Conservation (phyloP, 2,888 invertebrate species). For the Phalangium opilio region DNA sequence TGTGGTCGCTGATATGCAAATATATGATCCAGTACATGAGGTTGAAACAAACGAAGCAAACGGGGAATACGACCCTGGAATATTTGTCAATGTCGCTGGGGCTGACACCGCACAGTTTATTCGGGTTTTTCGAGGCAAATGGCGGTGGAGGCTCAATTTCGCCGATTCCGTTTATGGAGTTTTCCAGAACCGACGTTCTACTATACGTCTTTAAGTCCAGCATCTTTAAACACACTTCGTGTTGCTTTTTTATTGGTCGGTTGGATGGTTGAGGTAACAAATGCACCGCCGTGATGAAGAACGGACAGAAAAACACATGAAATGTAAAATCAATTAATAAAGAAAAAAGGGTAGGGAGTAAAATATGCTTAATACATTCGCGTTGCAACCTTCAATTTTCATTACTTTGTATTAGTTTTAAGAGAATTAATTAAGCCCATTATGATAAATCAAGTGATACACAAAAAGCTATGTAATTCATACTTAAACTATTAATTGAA, state of each 20-base stretch:
- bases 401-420: too few relatives aligned
- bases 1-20: conserved; percentile 70
- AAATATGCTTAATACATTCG: too few relatives aligned
- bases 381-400: too few relatives aligned
- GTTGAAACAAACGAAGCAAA: conserved; percentile 97
- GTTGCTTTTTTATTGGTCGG: background rate
- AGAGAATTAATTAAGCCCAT: too few relatives aligned
- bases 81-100: conserved; percentile 99
- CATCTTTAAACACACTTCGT: background rate
- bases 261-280: too few relatives aligned
- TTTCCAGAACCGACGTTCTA: conserved; percentile 8
- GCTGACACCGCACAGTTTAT: conserved; percentile 75
- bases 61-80: conserved; percentile 93
- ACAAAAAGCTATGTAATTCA: too few relatives aligned
- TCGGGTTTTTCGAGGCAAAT: conserved; percentile 53
- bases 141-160: conserved; percentile 10
- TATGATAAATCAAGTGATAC: too few relatives aligned
- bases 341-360: too few relatives aligned
- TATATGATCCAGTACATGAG: conserved; percentile 97
- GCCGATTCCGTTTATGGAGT: conserved; percentile 15
- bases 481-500: too few relatives aligned
- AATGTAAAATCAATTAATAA: too few relatives aligned
- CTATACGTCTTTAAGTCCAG: background rate
- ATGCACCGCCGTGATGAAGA: too few relatives aligned
- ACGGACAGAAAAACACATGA: too few relatives aligned